phyloP scores from a whole-genome alignment of 1,140 invertebrate species.

The Venturia canescens region DNA sequence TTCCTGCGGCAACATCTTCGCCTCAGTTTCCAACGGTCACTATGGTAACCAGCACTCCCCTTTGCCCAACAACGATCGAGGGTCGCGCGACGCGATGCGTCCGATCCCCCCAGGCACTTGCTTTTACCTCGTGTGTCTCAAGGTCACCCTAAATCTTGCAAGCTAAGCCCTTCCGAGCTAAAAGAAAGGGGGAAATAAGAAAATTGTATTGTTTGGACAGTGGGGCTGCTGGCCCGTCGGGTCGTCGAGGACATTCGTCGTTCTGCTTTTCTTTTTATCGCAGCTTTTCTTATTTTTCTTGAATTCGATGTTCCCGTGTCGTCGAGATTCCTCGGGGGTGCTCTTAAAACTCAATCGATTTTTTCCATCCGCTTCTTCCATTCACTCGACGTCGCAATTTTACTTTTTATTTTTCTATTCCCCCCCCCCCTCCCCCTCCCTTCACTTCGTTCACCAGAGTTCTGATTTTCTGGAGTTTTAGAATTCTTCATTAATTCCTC shows the following conservation, averaged over 20 bases:
- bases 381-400: background rate
- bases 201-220: slow-evolving; percentile 1
- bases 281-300: background rate
- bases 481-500: background rate
- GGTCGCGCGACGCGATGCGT: background rate
- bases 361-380: background rate
- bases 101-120: background rate
- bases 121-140: background rate
- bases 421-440: background rate
- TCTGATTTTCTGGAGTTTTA: slow-evolving; percentile 1
- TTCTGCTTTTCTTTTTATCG: background rate
- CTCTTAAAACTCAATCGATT: background rate
- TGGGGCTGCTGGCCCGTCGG: background rate
- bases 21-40: slow-evolving; percentile 37
- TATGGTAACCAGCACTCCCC: slow-evolving; percentile 25
- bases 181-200: background rate
- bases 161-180: background rate
- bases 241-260: background rate
- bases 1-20: slow-evolving; percentile 14
- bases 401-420: background rate
- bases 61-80: background rate
- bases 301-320: background rate
- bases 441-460: background rate
- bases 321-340: background rate
- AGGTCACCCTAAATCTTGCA: background rate